Percentiles rank a stretch among this genome's conserved stretches.
These are phyloP conservation scores for Philaenus spumarius DNA, from an alignment of 1,140 invertebrate species.

Conservation along the genomic window DNA sequence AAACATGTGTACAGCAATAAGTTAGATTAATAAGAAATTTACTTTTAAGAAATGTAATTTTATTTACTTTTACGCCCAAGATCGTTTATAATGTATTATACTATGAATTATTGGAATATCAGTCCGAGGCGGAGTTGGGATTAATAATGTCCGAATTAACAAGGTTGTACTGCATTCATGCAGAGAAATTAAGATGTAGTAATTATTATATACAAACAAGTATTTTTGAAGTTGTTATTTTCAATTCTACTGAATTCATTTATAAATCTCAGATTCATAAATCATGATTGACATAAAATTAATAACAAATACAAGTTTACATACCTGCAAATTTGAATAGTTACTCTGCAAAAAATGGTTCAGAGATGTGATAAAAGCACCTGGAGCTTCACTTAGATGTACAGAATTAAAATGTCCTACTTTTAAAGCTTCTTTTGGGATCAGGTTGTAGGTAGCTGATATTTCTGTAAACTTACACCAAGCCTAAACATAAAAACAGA, in stretches of 20 bases:
- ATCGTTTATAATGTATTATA: too few species aligned
- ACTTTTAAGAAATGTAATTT: too few species aligned
- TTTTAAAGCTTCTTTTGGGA: slow-evolving; percentile 44
- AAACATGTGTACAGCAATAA: too few species aligned
- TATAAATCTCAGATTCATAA: background rate
- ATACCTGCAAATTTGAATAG: slow-evolving; percentile 47
- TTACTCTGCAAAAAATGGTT: slow-evolving; percentile 74
- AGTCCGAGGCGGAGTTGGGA: too few species aligned
- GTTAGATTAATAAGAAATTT: too few species aligned
- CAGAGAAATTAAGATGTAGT: slow-evolving; percentile 2
- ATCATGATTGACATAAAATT: background rate
- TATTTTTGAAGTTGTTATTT: background rate
- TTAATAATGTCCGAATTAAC: too few species aligned
- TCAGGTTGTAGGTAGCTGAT: slow-evolving; percentile 52
- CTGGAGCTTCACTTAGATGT: slow-evolving; percentile 92
- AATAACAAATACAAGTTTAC: too few species aligned
- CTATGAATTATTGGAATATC: too few species aligned
- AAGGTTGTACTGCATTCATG: too few species aligned
- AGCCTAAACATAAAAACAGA: slow-evolving; percentile 47
- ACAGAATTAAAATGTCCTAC: slow-evolving; percentile 54
- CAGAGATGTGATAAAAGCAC: slow-evolving; percentile 81
- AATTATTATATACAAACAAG: background rate
- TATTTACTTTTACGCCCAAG: too few species aligned
- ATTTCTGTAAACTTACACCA: slow-evolving; percentile 93
- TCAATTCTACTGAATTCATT: background rate